Evolutionary conservation across 1,140 invertebrate genomes (phyloP).

Genomic region (Ectropis grisescens): DNA sequence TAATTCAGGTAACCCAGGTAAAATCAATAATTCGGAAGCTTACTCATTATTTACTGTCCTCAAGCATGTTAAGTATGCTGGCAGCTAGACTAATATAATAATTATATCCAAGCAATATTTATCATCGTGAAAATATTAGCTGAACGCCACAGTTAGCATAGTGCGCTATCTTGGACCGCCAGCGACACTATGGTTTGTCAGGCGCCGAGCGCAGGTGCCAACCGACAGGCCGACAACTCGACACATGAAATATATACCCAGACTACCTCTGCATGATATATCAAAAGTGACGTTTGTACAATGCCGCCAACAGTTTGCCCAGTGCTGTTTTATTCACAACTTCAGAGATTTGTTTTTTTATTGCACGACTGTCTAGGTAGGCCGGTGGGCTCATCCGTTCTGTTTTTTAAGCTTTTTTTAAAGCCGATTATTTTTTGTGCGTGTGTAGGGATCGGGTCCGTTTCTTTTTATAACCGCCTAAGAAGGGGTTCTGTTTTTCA

Average conservation of each 20-base stretch:
- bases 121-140: too few species aligned
- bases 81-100: too few species aligned
- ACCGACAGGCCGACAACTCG: conserved; percentile 9
- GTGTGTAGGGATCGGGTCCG: too few species aligned
- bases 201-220: conserved; percentile 8
- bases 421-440: not conserved
- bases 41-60: too few species aligned
- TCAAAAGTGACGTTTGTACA: conserved; percentile 14
- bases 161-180: too few species aligned
- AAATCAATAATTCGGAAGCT: too few species aligned
- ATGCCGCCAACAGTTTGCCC: conserved; percentile 3
- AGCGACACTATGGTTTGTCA: not conserved
- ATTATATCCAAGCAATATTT: too few species aligned
- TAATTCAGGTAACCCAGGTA: too few species aligned
- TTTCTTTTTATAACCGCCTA: too few species aligned
- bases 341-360: not conserved
- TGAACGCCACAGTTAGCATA: not conserved
- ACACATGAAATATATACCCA: conserved; percentile 32
- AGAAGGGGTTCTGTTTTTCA: too few species aligned
- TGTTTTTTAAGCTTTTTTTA: not conserved
- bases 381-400: not conserved
- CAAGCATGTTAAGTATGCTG: too few species aligned
- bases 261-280: conserved; percentile 30
- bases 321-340: conserved; percentile 5
- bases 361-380: too few species aligned